Percentiles rank a stretch among this genome's conserved stretches.
These are phyloP conservation scores for Paragorgia papillata DNA, from an alignment of 92 coral and sea anemone species.

Conservation along the genomic window DNA sequence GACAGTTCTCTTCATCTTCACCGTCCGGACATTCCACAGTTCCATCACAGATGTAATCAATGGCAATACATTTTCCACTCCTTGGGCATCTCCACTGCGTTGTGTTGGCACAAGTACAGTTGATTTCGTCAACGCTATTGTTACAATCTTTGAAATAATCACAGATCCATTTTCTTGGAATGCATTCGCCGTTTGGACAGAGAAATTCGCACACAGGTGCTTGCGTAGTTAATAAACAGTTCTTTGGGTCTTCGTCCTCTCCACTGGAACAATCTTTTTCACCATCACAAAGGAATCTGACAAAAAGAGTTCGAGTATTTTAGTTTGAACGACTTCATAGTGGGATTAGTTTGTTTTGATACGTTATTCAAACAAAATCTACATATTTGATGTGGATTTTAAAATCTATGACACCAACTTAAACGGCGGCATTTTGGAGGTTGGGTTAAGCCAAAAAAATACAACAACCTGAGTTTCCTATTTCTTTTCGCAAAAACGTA, in stretches of 20 bases:
- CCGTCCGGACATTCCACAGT: conserved; percentile 29
- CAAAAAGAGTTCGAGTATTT: too few relatives aligned
- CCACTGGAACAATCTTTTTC: conserved; percentile 21
- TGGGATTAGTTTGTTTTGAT: too few relatives aligned
- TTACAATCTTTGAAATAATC: conserved; percentile 38
- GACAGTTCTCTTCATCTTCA: conserved; percentile 40
- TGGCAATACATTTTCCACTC: conserved; percentile 27
- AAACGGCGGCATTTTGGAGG: too few relatives aligned
- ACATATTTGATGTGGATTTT: too few relatives aligned
- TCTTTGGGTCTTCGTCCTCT: conserved; percentile 26
- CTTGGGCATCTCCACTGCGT: conserved; percentile 34
- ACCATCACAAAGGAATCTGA: conserved; percentile 34
- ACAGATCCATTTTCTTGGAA: conserved; percentile 17
- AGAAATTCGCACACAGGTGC: conserved; percentile 35
- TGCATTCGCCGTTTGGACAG: conserved; percentile 29
- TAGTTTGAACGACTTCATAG: too few relatives aligned
- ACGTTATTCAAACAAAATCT: too few relatives aligned
- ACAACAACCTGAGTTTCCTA: too few relatives aligned
- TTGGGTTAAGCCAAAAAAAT: too few relatives aligned
- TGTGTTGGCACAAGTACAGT: conserved; percentile 31
- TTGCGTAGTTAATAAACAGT: conserved; percentile 26
- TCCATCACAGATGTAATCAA: conserved; percentile 34
- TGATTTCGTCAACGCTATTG: conserved; percentile 32
- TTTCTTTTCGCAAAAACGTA: too few relatives aligned
- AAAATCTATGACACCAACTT: too few relatives aligned